Evolutionary conservation across 2,888 invertebrate species (phyloP).

Genomic region (Aphidoletes aphidimyza): DNA sequence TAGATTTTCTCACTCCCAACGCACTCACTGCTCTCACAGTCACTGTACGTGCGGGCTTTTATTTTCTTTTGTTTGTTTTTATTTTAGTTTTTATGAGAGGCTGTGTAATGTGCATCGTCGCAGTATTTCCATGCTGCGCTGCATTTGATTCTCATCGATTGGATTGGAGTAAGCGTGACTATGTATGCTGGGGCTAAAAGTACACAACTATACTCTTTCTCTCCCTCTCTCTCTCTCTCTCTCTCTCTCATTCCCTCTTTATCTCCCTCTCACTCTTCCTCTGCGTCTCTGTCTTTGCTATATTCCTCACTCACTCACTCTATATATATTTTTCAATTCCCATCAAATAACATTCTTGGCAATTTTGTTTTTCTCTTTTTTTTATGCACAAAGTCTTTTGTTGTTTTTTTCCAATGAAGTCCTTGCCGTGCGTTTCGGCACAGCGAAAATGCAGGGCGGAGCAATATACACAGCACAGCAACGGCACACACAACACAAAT

Average conservation of each 20-base stretch:
- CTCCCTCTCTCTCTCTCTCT: not conserved
- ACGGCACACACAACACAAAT: slow-evolving; percentile 24
- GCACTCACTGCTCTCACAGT: not conserved
- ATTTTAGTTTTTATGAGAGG: slow-evolving; percentile 51
- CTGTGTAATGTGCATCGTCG: slow-evolving; percentile 51
- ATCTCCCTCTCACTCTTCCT: not conserved
- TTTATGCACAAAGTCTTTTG: slow-evolving; percentile 9
- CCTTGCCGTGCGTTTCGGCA: not conserved
- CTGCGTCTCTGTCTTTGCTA: not conserved
- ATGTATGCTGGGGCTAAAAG: slow-evolving; percentile 20
- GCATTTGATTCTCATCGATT: slow-evolving; percentile 49
- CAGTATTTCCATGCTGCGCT: slow-evolving; percentile 24
- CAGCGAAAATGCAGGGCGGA: slow-evolving; percentile 22
- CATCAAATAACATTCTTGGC: slow-evolving; percentile 47
- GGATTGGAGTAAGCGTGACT: slow-evolving; percentile 18
- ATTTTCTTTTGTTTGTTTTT: slow-evolving; percentile 51
- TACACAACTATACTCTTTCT: not conserved
- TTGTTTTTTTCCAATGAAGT: slow-evolving; percentile 43
- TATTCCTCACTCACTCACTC: not conserved
- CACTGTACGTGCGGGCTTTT: not conserved
- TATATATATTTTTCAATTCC: slow-evolving; percentile 30
- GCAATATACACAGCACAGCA: slow-evolving; percentile 40
- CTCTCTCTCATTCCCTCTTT: not conserved
- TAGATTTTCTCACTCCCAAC: not conserved
- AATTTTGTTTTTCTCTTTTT: slow-evolving; percentile 14